Evolutionary conservation across 1,140 invertebrate genomes (phyloP).

Genomic region (Hypsibius dujardini): DNA sequence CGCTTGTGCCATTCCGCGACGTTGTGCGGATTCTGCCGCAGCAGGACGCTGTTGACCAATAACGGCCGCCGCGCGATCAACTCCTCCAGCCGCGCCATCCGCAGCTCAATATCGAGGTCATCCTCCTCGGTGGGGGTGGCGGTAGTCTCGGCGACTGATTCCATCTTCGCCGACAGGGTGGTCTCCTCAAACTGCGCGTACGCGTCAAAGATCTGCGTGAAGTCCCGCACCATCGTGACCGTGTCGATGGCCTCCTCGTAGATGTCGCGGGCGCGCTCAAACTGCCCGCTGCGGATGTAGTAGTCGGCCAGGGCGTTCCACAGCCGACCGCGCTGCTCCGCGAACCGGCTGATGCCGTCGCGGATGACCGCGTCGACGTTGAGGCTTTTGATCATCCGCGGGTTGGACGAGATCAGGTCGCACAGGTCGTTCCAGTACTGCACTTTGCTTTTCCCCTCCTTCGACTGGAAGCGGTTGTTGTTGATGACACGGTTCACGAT

Average conservation of each 20-base stretch:
- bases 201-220: constrained; percentile 91
- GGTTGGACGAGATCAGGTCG: constrained; percentile 92
- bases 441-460: constrained; percentile 96
- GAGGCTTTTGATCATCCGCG: constrained; percentile 60
- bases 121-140: constrained; percentile 55
- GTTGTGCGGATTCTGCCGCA: constrained; percentile 97
- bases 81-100: constrained; percentile 72
- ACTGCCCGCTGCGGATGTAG: constrained; percentile 85
- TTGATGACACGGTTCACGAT: constrained; percentile 69
- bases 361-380: constrained; percentile 97
- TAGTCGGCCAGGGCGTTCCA: constrained; percentile 98
- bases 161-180: constrained; percentile 74
- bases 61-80: constrained; percentile 82
- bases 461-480: constrained; percentile 86
- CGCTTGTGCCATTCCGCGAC: constrained; percentile 97
- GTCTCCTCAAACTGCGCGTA: constrained; percentile 97
- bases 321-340: constrained; percentile 89
- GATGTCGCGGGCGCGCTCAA: constrained; percentile 91
- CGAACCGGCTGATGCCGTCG: constrained; percentile 80
- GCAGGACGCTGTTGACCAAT: constrained; percentile 76
- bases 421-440: constrained; percentile 95
- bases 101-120: constrained; percentile 78
- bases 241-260: constrained; percentile 97
- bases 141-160: constrained; percentile 48
- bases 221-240: constrained; percentile 84